Percentiles rank a stretch among this genome's conserved stretches.
Evolutionary conservation across 1,140 invertebrate genomes (phyloP).

Genomic region (Halesus radiatus): DNA sequence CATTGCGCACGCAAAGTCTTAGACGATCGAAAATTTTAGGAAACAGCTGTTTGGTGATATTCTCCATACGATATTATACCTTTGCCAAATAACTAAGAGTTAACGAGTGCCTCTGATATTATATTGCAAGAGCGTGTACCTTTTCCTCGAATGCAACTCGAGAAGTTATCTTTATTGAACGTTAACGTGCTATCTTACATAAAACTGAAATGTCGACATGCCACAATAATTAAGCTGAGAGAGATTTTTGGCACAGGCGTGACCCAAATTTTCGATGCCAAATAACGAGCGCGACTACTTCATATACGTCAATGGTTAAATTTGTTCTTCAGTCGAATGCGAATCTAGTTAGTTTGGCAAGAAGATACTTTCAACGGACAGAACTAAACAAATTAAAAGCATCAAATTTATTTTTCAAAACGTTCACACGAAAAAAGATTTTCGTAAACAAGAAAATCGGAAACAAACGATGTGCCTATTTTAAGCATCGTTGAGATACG

Average conservation of each 20-base stretch:
- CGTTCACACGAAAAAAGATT: neutral
- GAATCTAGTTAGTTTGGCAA: slow-evolving; percentile 24
- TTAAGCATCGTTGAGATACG: too few species aligned
- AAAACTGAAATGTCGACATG: slow-evolving; percentile 57
- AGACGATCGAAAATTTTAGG: too few species aligned
- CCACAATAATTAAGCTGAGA: slow-evolving; percentile 57
- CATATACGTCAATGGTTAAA: slow-evolving; percentile 53
- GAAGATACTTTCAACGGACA: neutral
- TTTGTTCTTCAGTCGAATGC: slow-evolving; percentile 41
- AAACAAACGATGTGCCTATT: too few species aligned
- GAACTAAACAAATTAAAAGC: neutral
- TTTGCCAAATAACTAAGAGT: neutral
- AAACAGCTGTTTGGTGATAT: neutral
- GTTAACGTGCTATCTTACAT: slow-evolving; percentile 53
- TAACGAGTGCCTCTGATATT: neutral
- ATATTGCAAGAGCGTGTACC: slow-evolving; percentile 3
- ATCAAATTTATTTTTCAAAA: neutral
- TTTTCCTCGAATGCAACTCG: neutral
- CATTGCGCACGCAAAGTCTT: too few species aligned
- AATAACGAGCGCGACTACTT: slow-evolving; percentile 41
- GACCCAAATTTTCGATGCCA: slow-evolving; percentile 55
- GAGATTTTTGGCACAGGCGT: slow-evolving; percentile 54
- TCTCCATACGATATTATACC: neutral
- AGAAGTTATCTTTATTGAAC: slow-evolving; percentile 7
- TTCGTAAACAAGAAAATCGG: neutral